Percentiles rank a stretch among this genome's conserved stretches.
phyloP scores from a whole-genome alignment of 2,113 vertebrate genomes.

The Muntiacus reevesi region DNA sequence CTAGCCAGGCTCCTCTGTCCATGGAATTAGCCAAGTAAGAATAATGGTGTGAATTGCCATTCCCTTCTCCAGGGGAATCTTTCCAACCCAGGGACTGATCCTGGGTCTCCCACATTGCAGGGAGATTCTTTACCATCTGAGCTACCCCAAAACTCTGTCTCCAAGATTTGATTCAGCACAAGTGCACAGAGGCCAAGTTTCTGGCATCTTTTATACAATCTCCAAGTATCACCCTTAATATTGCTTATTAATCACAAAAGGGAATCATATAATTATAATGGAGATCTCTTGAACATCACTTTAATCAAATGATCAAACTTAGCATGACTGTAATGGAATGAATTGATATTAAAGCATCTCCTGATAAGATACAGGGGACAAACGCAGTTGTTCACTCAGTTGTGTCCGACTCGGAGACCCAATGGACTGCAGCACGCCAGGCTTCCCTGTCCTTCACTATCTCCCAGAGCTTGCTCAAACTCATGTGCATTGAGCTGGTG shows the following conservation, averaged over 20 bases:
- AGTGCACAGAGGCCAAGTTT: not conserved
- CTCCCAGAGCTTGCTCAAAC: not conserved
- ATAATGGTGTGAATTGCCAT: not conserved
- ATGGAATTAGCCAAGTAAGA: not conserved
- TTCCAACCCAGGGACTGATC: not conserved
- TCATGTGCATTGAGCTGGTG: not conserved
- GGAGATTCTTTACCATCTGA: not conserved
- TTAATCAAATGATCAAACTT: constrained; percentile 2
- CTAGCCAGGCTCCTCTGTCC: not conserved
- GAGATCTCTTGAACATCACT: not conserved
- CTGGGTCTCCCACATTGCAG: not conserved
- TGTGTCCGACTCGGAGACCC: not conserved
- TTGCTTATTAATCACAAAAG: not conserved
- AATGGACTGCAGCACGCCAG: not conserved
- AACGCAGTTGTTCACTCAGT: not conserved
- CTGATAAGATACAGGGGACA: not conserved
- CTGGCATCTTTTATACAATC: not conserved
- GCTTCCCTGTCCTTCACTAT: not conserved
- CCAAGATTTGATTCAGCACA: not conserved
- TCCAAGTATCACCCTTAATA: not conserved
- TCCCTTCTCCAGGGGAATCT: not conserved
- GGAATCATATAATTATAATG: not conserved
- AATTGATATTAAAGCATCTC: not conserved
- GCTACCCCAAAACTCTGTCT: not conserved
- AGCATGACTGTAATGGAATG: not conserved